These are phyloP conservation scores for Epinephelus coioides DNA, from an alignment of 2,797 vertebrate species.

Conservation along the genomic window DNA sequence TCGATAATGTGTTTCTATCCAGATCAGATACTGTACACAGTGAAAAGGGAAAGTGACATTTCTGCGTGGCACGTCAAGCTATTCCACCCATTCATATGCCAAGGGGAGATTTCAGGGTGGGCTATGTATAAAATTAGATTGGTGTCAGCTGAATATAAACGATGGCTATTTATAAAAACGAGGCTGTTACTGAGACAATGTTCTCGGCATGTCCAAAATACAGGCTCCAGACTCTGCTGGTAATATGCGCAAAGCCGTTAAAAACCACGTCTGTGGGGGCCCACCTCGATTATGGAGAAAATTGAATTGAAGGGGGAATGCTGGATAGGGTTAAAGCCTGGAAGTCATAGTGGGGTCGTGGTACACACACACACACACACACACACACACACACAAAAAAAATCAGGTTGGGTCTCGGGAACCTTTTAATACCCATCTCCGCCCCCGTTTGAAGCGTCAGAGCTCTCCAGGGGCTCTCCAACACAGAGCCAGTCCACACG, in stretches of 20 bases:
- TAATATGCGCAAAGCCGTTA: conserved; percentile 54
- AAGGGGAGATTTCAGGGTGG: conserved; percentile 61
- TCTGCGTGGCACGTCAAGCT: conserved; percentile 39
- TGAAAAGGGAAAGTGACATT: conserved; percentile 40
- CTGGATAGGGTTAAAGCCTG: conserved; percentile 67
- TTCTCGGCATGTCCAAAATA: conserved; percentile 57
- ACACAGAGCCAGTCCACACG: conserved; percentile 64
- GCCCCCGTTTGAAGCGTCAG: conserved; percentile 81
- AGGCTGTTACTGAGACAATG: conserved; percentile 78
- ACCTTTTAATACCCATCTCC: conserved; percentile 85
- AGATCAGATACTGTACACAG: conserved; percentile 13
- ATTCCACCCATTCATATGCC: conserved; percentile 56
- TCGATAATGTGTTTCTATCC: conserved; percentile 14
- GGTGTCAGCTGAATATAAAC: conserved; percentile 84
- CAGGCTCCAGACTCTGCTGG: conserved; percentile 28
- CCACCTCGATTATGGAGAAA: conserved; percentile 14
- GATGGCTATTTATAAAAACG: conserved; percentile 81
- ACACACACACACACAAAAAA: conserved; percentile 42
- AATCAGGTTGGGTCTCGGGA: conserved; percentile 81
- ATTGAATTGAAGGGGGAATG: conserved; percentile 37
- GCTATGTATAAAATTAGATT: conserved; percentile 80
- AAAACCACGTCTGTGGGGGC: conserved; percentile 51
- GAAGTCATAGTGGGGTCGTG: conserved; percentile 82
- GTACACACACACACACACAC: conserved; percentile 67
- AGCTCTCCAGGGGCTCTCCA: conserved; percentile 78